Percentiles rank a stretch among this genome's conserved stretches.
Evolutionary conservation across 2,113 vertebrate species (phyloP).

Genomic region (Nibea albiflora): DNA sequence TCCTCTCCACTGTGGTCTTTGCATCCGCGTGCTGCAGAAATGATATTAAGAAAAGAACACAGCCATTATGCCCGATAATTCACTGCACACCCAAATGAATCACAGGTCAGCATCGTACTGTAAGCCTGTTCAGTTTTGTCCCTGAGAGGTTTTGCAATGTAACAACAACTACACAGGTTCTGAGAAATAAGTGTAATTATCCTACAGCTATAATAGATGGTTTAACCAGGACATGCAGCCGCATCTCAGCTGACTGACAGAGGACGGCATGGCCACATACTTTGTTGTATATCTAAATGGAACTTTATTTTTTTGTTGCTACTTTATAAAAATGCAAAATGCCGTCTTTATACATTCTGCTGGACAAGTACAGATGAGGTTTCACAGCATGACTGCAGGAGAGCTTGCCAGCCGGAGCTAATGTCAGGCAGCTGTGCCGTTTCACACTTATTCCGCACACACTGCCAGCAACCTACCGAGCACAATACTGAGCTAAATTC

Average conservation of each 20-base stretch:
- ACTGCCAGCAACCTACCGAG: conserved; percentile 53
- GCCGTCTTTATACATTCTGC: background rate
- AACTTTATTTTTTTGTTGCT: background rate
- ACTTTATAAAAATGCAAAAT: background rate
- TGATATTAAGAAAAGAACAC: background rate
- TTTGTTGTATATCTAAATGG: background rate
- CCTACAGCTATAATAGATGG: background rate
- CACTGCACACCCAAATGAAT: background rate
- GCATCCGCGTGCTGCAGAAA: background rate
- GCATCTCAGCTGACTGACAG: background rate
- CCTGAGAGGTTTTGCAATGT: background rate
- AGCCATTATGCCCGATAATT: background rate
- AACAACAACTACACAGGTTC: background rate
- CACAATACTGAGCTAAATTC: conserved; percentile 43
- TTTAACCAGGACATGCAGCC: background rate
- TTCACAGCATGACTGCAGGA: conserved; percentile 45
- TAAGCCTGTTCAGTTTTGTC: no score
- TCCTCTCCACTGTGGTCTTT: background rate
- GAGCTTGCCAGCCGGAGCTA: conserved; percentile 53
- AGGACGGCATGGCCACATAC: background rate
- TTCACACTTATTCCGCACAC: conserved; percentile 39
- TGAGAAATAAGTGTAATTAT: background rate
- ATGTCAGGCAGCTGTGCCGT: conserved; percentile 49
- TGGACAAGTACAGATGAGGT: conserved; percentile 6
- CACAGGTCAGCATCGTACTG: background rate